These are phyloP conservation scores for Coptodon bakossiorum DNA, from an alignment of 2,113 vertebrate genomes.

Conservation along the genomic window DNA sequence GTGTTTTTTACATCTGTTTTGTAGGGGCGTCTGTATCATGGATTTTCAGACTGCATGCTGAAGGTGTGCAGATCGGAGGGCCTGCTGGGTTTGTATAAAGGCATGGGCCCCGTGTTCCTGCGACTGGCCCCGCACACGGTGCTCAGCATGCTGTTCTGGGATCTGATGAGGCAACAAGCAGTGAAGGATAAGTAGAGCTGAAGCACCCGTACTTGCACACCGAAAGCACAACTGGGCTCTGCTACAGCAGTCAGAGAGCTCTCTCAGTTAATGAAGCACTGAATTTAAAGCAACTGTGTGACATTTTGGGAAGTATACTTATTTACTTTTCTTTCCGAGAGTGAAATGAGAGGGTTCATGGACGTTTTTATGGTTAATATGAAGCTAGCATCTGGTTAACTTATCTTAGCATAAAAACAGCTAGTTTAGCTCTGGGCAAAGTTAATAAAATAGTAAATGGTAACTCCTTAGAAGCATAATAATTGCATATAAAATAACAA, in stretches of 20 bases:
- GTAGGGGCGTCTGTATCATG: conserved; percentile 83
- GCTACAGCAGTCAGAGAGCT: neutral
- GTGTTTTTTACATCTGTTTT: neutral
- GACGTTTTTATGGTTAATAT: neutral
- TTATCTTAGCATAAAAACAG: neutral
- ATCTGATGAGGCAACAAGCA: conserved; percentile 80
- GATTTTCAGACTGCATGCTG: conserved; percentile 83
- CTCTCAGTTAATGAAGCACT: neutral
- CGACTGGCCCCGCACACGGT: conserved; percentile 90
- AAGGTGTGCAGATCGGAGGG: conserved; percentile 83
- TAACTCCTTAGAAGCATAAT: neutral
- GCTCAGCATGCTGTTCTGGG: conserved; percentile 96
- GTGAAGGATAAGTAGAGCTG: neutral
- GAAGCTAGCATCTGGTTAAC: neutral
- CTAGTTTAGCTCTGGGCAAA: neutral
- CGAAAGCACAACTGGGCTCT: neutral
- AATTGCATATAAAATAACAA: neutral
- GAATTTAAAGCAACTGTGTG: neutral
- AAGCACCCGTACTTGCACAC: neutral
- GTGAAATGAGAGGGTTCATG: neutral
- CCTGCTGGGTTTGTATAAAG: conserved; percentile 85
- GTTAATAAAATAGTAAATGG: neutral
- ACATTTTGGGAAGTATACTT: neutral
- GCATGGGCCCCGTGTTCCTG: conserved; percentile 85
- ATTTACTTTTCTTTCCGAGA: neutral